These are phyloP conservation scores for Arbacia lixula DNA, from an alignment of 53 echinoderm and acorn worm species.

Conservation along the genomic window DNA sequence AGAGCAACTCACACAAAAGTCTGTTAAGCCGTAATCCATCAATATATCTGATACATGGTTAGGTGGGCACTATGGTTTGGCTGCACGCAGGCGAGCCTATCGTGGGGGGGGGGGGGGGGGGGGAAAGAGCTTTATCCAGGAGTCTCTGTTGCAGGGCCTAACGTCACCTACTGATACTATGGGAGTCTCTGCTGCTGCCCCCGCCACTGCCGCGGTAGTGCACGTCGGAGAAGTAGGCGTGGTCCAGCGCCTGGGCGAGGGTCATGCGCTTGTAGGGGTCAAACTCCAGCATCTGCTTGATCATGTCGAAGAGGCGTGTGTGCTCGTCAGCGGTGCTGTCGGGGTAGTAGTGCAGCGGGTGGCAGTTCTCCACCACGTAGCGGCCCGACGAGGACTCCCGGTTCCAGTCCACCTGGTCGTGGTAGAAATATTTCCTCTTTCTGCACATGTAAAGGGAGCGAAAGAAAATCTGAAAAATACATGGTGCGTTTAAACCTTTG, in stretches of 20 bases:
- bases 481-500: too few species aligned
- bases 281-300: constrained; percentile 82
- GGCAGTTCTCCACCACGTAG: constrained; percentile 96
- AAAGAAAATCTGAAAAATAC: too few species aligned
- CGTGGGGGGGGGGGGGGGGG: too few species aligned
- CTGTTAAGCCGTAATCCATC: too few species aligned
- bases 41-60: too few species aligned
- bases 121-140: too few species aligned
- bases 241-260: constrained; percentile 69
- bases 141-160: constrained; percentile 22
- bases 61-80: too few species aligned
- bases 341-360: constrained; percentile 70
- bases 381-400: constrained; percentile 86
- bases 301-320: constrained; percentile 76
- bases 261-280: constrained; percentile 76
- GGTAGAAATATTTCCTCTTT: constrained; percentile 93
- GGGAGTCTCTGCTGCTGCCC: constrained; percentile 79
- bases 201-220: constrained; percentile 78
- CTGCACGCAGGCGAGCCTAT: too few species aligned
- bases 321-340: constrained; percentile 69
- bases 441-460: constrained; percentile 31
- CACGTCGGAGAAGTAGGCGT: constrained; percentile 80
- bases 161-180: constrained; percentile 97
- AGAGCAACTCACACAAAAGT: too few species aligned
- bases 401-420: constrained; percentile 81